These are phyloP conservation scores for Lagocephalus sceleratus DNA, from an alignment of 2,797 vertebrate genomes.

Conservation along the genomic window DNA sequence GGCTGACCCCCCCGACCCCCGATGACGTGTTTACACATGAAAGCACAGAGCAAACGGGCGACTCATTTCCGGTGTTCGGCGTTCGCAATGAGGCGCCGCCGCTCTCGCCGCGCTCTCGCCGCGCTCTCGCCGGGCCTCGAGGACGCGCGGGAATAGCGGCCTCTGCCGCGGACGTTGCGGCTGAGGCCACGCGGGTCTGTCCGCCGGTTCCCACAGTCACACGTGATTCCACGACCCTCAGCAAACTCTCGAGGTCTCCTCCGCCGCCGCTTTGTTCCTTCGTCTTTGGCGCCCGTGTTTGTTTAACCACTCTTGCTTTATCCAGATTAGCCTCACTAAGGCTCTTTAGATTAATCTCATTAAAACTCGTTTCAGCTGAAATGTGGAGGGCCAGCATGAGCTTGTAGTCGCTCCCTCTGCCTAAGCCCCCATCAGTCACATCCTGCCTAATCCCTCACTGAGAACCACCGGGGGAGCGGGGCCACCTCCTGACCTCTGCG, in stretches of 20 bases:
- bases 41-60: no score
- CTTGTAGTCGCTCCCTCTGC: slow-evolving; percentile 47
- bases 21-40: no score
- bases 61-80: no score
- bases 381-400: slow-evolving; percentile 31
- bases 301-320: slow-evolving; percentile 39
- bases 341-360: slow-evolving; percentile 63
- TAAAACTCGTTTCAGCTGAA: slow-evolving; percentile 44
- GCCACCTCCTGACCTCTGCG: slow-evolving; percentile 51
- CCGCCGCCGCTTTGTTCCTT: slow-evolving; percentile 35
- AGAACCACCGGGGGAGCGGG: slow-evolving; percentile 48
- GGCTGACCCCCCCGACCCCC: no score
- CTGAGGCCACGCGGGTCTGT: no score
- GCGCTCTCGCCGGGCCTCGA: no score
- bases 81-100: no score
- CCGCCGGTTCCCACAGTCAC: not conserved
- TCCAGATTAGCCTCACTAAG: slow-evolving; percentile 62
- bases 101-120: no score
- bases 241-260: slow-evolving; percentile 24
- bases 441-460: slow-evolving; percentile 54
- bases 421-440: slow-evolving; percentile 51
- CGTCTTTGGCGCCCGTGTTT: slow-evolving; percentile 48
- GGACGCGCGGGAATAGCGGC: no score
- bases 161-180: not conserved
- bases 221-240: slow-evolving; percentile 34